Evolutionary conservation across 2,797 vertebrate species (phyloP).

Genomic region (Avahi laniger): DNA sequence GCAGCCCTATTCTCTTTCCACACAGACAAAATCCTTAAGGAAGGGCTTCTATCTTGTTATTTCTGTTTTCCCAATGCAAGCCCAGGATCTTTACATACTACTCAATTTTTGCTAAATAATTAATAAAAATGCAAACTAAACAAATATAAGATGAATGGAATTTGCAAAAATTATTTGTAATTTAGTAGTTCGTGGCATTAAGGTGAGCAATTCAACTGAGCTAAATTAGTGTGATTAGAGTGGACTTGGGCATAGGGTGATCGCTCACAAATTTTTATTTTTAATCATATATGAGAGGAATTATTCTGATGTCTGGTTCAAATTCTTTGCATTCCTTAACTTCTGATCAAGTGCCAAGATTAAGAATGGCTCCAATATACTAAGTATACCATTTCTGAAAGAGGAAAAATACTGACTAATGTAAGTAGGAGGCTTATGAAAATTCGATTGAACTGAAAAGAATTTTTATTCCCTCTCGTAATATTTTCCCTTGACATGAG

Average conservation of each 20-base stretch:
- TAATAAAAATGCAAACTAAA: not conserved
- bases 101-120: not conserved
- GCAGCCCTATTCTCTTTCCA: not conserved
- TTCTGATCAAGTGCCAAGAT: not conserved
- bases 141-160: not conserved
- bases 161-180: not conserved
- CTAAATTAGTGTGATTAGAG: not conserved
- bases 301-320: not conserved
- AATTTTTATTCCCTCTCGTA: not conserved
- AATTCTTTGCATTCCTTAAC: not conserved
- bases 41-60: not conserved
- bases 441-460: conserved; percentile 12
- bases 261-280: not conserved
- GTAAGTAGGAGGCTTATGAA: not conserved
- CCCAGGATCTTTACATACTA: not conserved
- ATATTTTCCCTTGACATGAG: conserved; percentile 58
- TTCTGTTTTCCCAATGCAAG: not conserved
- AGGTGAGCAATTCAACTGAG: not conserved
- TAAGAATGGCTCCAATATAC: not conserved
- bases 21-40: not conserved
- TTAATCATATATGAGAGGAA: not conserved
- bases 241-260: not conserved
- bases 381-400: not conserved
- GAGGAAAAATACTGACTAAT: not conserved
- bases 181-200: not conserved